Evolutionary conservation across 2,888 invertebrate genomes (phyloP), one percentile per base, ranked within the genome.

Genomic region (Oconnorella tubifera): DNA sequence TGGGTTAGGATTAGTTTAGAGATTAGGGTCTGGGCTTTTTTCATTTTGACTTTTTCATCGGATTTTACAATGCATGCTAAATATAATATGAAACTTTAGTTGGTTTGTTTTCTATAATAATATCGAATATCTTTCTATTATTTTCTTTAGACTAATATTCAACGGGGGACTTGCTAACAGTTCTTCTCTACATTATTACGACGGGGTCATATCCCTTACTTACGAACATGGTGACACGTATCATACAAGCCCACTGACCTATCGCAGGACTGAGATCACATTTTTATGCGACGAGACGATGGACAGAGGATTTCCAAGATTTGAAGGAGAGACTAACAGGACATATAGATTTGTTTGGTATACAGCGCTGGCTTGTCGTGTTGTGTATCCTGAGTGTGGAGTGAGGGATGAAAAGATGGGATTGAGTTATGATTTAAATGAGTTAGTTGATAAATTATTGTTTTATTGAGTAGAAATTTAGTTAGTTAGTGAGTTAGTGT

Each of bases 331-430:
- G 51, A 49, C 63, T 2, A 49, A 63, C 31, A 29, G 31, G 25
- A 63, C 63, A 4, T 63, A 63, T 56, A 63, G 56, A 33, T 58
- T 63, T 25, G 28, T 49, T 3, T 63, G 63, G 63, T 3, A 49
- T 27, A 63, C 59, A n/a, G 14, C 59, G 3, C 40, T 25, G 28
- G 59, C 59, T 14, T 58, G 59, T 33, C 33, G 33, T 40, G 33
- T 48, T 10, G 14, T 58, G 59, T 58, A 28, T 27, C n/a, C 40
- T 3, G 59, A 58, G 19, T 58, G 59, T 19, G 19, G 10, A 19
- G 40, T 40, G 40, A 40, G 19, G 19, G 40, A 40, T 40, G 40
- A 40, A 19, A 40, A 40, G 19, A 14, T 19, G 6, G 40, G 40
- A 40, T 40, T 40, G 40, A 19, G 6, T 6, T 40, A 40, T 40